A percentile compares a stretch with the other conserved stretches of the same genome.
Evolutionary conservation across 1,140 invertebrate genomes (phyloP).

Genomic region (Drosophila busckii): DNA sequence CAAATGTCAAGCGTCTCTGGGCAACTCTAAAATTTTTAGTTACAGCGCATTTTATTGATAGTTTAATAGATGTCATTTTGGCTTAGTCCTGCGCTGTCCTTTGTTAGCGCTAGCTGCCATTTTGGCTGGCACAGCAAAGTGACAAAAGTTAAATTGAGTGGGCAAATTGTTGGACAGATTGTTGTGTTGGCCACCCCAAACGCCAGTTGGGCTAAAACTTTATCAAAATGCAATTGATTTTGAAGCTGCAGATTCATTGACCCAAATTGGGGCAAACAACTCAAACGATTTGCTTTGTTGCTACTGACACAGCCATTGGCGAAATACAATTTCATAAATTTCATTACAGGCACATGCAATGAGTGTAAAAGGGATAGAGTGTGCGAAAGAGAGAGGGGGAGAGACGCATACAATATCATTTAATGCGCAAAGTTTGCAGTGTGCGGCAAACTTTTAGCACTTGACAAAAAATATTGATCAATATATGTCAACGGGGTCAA

Average conservation of each 20-base stretch:
- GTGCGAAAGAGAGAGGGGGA: no score
- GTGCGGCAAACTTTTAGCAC: slow-evolving; percentile 37
- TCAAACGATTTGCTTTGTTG: slow-evolving; percentile 40
- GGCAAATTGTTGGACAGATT: background rate
- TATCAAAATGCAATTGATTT: slow-evolving; percentile 73
- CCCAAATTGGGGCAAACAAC: slow-evolving; percentile 69
- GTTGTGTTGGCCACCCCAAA: slow-evolving; percentile 3
- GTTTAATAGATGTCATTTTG: slow-evolving; percentile 43
- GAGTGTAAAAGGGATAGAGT: no score
- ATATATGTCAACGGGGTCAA: slow-evolving; percentile 38
- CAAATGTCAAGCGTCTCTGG: slow-evolving; percentile 39
- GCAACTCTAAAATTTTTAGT: slow-evolving; percentile 54
- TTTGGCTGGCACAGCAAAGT: slow-evolving; percentile 24
- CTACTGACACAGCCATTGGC: slow-evolving; percentile 22
- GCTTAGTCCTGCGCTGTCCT: background rate
- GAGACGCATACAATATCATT: no score
- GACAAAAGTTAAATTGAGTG: slow-evolving; percentile 48
- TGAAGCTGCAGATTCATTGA: slow-evolving; percentile 62
- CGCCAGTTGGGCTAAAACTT: slow-evolving; percentile 34
- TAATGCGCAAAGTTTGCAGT: slow-evolving; percentile 41
- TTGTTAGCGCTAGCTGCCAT: background rate
- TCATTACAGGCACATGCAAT: no score
- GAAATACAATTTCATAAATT: slow-evolving; percentile 72
- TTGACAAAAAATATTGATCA: slow-evolving; percentile 46
- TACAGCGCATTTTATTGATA: slow-evolving; percentile 62